Evolutionary conservation across 1,140 invertebrate genomes (phyloP).

Genomic region (Drosophila kurseongensis): DNA sequence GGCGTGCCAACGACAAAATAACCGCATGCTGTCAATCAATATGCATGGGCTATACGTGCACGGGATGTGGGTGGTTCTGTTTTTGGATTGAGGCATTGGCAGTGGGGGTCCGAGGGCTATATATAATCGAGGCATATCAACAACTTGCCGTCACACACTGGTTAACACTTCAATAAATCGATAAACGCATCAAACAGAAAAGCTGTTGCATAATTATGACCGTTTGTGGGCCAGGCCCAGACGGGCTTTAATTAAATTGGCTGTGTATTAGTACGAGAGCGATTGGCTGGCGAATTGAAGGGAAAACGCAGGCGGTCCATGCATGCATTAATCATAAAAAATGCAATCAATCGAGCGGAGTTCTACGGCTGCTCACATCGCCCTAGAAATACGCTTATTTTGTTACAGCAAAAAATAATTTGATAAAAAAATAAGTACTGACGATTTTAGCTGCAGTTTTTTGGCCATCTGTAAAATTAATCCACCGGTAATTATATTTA

Average conservation of each 20-base stretch:
- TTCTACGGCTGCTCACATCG: constrained; percentile 31
- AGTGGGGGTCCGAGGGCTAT: constrained; percentile 16
- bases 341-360: constrained; percentile 71
- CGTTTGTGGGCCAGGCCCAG: constrained; percentile 41
- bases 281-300: constrained; percentile 22
- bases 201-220: constrained; percentile 77
- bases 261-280: constrained; percentile 58
- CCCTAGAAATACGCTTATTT: constrained; percentile 28
- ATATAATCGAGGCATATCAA: constrained; percentile 62
- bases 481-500: background rate
- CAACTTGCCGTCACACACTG: constrained; percentile 72
- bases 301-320: constrained; percentile 10
- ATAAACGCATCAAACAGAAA: constrained; percentile 80
- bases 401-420: constrained; percentile 1
- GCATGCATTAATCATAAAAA: constrained; percentile 70
- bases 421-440: background rate
- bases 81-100: background rate
- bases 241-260: constrained; percentile 72
- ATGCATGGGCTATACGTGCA: constrained; percentile 20
- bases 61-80: constrained; percentile 9
- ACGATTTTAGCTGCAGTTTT: background rate
- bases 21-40: constrained; percentile 69
- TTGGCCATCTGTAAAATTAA: background rate
- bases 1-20: constrained; percentile 52
- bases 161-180: constrained; percentile 81